Base-by-base conservation (phyloP, 2,888 invertebrate species). In the Trypoxylon attenuatum region DNA sequence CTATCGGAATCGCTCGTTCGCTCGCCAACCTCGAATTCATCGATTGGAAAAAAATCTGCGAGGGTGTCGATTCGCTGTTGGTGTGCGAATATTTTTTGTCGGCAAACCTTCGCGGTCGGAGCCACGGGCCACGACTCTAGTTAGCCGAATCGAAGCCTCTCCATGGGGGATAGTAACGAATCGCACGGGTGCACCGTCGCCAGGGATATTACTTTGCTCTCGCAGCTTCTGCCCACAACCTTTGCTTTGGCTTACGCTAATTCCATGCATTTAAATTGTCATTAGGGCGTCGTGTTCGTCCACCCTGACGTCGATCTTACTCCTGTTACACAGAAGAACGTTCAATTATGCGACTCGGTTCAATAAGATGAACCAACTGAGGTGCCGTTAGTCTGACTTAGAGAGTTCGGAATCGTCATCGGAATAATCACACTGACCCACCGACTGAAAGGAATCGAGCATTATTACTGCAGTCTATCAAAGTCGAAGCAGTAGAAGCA, bases 261-360 rank as follows among this genome's bases (percentile, higher is more conserved):
- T 75, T 70, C 76, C 69, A 78, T 78, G 78, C 78, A 78, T 78
- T 78, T 78, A 78, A 78, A 78, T 78, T 76, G 78, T 78, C 78
- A 78, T 78, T 78, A 78, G 67, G 59, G 45, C n/a, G n/a, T n/a
- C n/a, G n/a, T n/a, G n/a, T n/a, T n/a, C n/a, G n/a, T n/a, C n/a
- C n/a, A n/a, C n/a, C n/a, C n/a, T n/a, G n/a, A n/a, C n/a, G n/a
- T n/a, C n/a, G n/a, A n/a, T n/a, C n/a, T n/a, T n/a, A n/a, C n/a
- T n/a, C n/a, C n/a, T n/a, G n/a, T n/a, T n/a, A n/a, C n/a, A n/a
- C n/a, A n/a, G n/a, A n/a, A n/a, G n/a, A n/a, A n/a, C n/a, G n/a
- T n/a, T n/a, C n/a, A n/a, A n/a, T n/a, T n/a, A n/a, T n/a, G n/a
- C n/a, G n/a, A n/a, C n/a, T n/a, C n/a, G n/a, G n/a, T n/a, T n/a